Evolutionary conservation across 1,140 invertebrate genomes (phyloP), one percentile per base, ranked within the genome.

Genomic region (Phthorimaea operculella): DNA sequence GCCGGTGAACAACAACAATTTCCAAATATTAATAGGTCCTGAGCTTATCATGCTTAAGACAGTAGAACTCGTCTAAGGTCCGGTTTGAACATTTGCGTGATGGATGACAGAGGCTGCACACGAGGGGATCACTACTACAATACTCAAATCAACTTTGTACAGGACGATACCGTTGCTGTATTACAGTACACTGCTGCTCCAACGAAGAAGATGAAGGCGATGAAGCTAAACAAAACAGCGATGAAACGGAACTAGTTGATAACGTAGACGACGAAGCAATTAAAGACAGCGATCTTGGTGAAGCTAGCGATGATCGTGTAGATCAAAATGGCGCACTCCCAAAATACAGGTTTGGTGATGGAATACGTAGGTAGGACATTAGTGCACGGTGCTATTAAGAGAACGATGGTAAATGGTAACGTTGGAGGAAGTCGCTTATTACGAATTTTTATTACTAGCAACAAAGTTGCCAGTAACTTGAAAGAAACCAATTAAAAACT

Each of bases 21-120:
- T 62, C 54, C 48, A 44, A 44, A 47, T 44, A 53, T 50, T 57
- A 61, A 52, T 57, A 57, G 50, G 21, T 55, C 6, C 44, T 51
- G 50, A 51, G 14, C 47, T 68, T 67, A 72, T 69, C 62, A 64
- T 55, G 15, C 16, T 47, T 14, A 47, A 47, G 15, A 47, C 15
- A n/a, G 67, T 68, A 52, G 64, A 74, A 74, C 72, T 64, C 52
- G 74, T 63, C 72, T 57, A 55, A 58, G 51, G 21, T 78, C 79
- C 79, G 79, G 79, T 82, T 82, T 55, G 54, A 72, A 68, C 78
- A 72, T 82, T 79, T 66, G 75, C 75, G 76, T 82, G 76, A 79
- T 77, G 79, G 72, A 79, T 79, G 74, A 74, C 70, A 58, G 58
- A 65, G 68, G 63, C 68, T 70, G 74, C 74, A 73, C 68, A 71